These are phyloP conservation scores for Gallinago solitaria DNA, from an alignment of 2,797 vertebrate species.

Conservation along the genomic window DNA sequence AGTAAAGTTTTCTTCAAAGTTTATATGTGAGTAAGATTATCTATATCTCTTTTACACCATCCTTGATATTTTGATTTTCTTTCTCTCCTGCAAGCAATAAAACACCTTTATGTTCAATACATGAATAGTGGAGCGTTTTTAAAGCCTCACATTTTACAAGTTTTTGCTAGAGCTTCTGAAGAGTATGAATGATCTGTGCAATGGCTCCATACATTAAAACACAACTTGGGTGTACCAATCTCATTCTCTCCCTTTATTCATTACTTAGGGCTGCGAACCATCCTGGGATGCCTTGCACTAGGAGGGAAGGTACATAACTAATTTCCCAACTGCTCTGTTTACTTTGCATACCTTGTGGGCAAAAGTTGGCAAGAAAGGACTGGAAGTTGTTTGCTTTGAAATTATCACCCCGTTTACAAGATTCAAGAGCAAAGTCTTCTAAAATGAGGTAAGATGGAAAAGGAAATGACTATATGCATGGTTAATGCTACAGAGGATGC, in stretches of 20 bases:
- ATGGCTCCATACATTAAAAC: not conserved
- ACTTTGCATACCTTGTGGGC: constrained; percentile 60
- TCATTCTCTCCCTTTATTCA: not conserved
- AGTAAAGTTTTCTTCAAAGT: not conserved
- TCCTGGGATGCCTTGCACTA: not conserved
- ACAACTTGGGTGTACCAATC: not conserved
- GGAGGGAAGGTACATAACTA: constrained; percentile 14
- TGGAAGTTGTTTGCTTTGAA: constrained; percentile 65
- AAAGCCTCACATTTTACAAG: constrained; percentile 3
- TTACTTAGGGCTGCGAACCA: not conserved
- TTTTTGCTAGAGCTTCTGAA: not conserved
- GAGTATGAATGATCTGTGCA: not conserved
- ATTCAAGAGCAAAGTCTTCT: constrained; percentile 53
- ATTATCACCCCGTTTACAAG: constrained; percentile 72
- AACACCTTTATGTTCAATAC: not conserved
- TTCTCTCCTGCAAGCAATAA: not conserved
- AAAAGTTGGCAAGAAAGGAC: constrained; percentile 57
- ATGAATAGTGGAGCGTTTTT: not conserved
- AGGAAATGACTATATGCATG: constrained; percentile 23
- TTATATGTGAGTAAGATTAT: not conserved
- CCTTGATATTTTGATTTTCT: not conserved
- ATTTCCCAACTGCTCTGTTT: constrained; percentile 61
- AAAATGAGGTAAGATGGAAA: constrained; percentile 58
- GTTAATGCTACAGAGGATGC: not conserved
- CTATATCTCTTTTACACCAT: not conserved